Evolutionary conservation across 2,888 invertebrate species (phyloP).

Genomic region (Neoscelio sp.): DNA sequence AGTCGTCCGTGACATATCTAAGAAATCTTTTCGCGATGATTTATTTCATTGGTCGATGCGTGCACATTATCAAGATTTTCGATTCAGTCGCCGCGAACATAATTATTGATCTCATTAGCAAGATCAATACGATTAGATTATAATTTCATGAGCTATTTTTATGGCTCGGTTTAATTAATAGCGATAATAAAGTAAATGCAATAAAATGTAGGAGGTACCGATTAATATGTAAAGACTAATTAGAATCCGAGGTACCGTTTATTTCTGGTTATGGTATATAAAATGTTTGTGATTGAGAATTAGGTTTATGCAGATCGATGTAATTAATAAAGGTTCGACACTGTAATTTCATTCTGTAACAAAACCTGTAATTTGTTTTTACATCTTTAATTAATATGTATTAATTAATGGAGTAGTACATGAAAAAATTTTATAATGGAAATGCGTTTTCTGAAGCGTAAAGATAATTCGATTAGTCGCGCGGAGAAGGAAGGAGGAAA

Average conservation of each 20-base stretch:
- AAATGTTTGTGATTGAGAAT: conserved; percentile 1
- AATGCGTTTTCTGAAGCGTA: not conserved
- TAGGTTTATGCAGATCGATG: conserved; percentile 7
- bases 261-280: conserved; percentile 3
- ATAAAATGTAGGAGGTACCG: not conserved
- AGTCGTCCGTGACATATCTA: conserved; percentile 47
- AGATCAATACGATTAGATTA: conserved; percentile 45
- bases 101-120: conserved; percentile 51
- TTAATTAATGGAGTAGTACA: conserved; percentile 16
- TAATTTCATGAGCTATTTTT: conserved; percentile 4
- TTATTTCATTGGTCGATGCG: conserved; percentile 34
- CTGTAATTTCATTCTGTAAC: conserved; percentile 11
- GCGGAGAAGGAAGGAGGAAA: too few species aligned
- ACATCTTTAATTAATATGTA: conserved; percentile 7
- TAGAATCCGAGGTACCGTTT: conserved; percentile 9
- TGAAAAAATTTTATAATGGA: not conserved
- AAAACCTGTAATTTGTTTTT: conserved; percentile 7
- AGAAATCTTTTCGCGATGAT: conserved; percentile 51
- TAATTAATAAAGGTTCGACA: conserved; percentile 26
- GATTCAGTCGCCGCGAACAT: conserved; percentile 26
- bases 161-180: conserved; percentile 17
- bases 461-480: too few species aligned
- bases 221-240: conserved; percentile 22
- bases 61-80: conserved; percentile 35
- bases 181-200: conserved; percentile 16